Evolutionary conservation across 2,888 invertebrate species (phyloP).

Genomic region (Leptogaster cylindrica): DNA sequence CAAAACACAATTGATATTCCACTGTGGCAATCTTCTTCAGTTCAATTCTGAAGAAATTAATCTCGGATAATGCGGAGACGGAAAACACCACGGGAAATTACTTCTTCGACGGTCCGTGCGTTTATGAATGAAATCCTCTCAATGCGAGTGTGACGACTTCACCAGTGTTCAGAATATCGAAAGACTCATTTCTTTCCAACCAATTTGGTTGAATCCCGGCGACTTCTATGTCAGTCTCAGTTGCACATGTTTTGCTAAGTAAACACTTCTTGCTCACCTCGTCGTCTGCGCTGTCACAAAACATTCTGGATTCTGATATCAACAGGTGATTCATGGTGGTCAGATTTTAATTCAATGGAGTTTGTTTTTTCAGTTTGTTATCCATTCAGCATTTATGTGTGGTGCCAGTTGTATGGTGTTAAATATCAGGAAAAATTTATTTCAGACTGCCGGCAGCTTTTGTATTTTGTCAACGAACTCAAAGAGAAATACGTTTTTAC

Average conservation of each 20-base stretch:
- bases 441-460: no score
- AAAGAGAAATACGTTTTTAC: no score
- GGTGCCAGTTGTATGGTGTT: no score
- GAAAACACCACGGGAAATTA: not conserved
- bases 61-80: not conserved
- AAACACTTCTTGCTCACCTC: slow-evolving; percentile 39
- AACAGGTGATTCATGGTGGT: slow-evolving; percentile 45
- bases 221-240: slow-evolving; percentile 27
- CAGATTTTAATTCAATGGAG: not conserved
- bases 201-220: slow-evolving; percentile 13
- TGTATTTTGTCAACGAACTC: no score
- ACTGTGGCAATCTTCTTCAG: no score
- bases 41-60: not conserved
- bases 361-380: no score
- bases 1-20: not conserved
- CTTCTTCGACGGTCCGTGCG: slow-evolving; percentile 6
- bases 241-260: slow-evolving; percentile 37
- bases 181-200: slow-evolving; percentile 32
- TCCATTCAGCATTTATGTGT: no score
- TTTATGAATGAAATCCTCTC: slow-evolving; percentile 37
- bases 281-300: not conserved
- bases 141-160: not conserved
- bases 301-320: slow-evolving; percentile 44
- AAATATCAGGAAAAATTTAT: no score
- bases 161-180: not conserved